Conservation (phyloP, 2,113 vertebrate genomes). For the Pomatostomus ruficeps region DNA sequence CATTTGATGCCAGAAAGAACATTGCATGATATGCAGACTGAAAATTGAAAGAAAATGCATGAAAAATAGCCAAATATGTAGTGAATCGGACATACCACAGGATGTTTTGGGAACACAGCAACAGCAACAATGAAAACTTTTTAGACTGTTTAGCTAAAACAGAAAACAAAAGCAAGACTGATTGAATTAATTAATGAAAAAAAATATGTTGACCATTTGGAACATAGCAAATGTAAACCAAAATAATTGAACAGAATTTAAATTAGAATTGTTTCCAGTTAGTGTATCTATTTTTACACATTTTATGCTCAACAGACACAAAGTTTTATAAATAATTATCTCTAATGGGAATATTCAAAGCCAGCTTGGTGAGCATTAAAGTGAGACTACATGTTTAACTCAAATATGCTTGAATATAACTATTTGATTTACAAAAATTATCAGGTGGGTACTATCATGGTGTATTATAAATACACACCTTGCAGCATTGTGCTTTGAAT, state of each 20-base stretch:
- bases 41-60: neutral
- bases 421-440: constrained; percentile 51
- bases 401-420: neutral
- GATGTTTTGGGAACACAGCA: constrained; percentile 66
- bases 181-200: constrained; percentile 71
- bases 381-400: neutral
- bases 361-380: neutral
- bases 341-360: constrained; percentile 35
- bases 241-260: constrained; percentile 44
- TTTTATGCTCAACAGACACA: constrained; percentile 8
- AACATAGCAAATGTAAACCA: constrained; percentile 37
- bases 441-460: neutral
- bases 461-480: neutral
- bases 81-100: constrained; percentile 12
- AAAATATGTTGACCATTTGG: constrained; percentile 60
- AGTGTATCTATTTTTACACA: constrained; percentile 55
- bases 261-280: constrained; percentile 55
- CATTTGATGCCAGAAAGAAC: constrained; percentile 6
- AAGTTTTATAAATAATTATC: constrained; percentile 32
- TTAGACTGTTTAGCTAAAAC: constrained; percentile 58
- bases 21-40: neutral
- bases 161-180: constrained; percentile 69
- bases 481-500: neutral
- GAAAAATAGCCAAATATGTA: constrained; percentile 19
- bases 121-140: constrained; percentile 65